These are phyloP conservation scores for Grammomys surdaster DNA, from an alignment of 2,113 vertebrate genomes.

Conservation along the genomic window DNA sequence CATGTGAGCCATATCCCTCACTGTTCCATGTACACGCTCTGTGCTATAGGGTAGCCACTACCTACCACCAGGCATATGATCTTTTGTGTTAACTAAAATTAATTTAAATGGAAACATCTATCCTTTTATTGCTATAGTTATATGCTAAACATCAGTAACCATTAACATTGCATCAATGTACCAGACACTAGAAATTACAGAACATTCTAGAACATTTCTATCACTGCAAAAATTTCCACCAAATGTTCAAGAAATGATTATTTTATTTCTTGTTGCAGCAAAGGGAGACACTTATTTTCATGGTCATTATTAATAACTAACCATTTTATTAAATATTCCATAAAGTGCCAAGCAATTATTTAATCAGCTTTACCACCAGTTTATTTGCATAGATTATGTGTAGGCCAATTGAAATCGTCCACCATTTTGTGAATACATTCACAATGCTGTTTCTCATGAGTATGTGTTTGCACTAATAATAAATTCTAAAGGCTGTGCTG, in stretches of 20 bases:
- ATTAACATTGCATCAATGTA: not conserved
- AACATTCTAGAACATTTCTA: not conserved
- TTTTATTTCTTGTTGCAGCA: not conserved
- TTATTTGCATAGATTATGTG: not conserved
- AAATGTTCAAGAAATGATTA: not conserved
- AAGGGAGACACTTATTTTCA: not conserved
- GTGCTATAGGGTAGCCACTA: not conserved
- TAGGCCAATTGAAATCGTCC: not conserved
- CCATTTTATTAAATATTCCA: not conserved
- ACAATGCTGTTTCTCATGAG: not conserved
- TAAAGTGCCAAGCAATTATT: not conserved
- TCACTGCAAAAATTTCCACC: not conserved
- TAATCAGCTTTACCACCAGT: conserved; percentile 27
- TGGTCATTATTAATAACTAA: not conserved
- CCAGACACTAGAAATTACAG: not conserved
- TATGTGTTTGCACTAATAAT: not conserved
- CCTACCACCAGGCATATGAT: not conserved
- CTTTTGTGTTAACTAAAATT: not conserved
- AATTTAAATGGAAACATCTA: too few relatives aligned
- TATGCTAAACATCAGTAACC: not conserved
- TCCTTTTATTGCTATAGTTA: too few relatives aligned
- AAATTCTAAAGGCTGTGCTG: not conserved
- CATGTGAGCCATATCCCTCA: not conserved
- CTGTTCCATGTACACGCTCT: not conserved
- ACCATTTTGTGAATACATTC: conserved; percentile 1